These are phyloP conservation scores for Polymixis lichenea DNA, from an alignment of 2,888 invertebrate genomes.

Conservation along the genomic window DNA sequence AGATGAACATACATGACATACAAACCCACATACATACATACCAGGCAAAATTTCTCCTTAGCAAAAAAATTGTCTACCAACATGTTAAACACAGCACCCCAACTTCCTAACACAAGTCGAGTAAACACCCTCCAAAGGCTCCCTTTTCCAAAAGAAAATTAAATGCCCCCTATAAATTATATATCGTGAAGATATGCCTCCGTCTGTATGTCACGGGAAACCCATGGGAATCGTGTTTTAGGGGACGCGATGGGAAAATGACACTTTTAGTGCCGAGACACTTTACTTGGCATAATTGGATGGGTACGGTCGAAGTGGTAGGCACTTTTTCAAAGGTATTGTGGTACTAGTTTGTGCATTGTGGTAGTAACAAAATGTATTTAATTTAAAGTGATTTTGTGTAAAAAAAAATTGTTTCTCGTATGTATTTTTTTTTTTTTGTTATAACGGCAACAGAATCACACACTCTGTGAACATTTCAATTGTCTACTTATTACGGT, in stretches of 20 bases:
- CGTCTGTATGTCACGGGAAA: constrained; percentile 21
- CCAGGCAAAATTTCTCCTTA: too few species aligned
- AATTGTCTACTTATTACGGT: too few species aligned
- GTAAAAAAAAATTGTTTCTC: too few species aligned
- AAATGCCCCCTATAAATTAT: constrained; percentile 62
- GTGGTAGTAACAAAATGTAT: too few species aligned
- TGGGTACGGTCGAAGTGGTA: neutral
- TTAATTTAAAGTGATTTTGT: too few species aligned
- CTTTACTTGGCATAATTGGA: constrained; percentile 49
- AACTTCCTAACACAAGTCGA: neutral
- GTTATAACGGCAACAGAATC: too few species aligned
- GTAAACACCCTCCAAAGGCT: constrained; percentile 4
- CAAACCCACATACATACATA: too few species aligned
- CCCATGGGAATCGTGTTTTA: constrained; percentile 35
- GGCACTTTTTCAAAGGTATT: neutral
- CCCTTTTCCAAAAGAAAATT: constrained; percentile 51
- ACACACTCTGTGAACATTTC: too few species aligned
- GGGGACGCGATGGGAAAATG: constrained; percentile 31
- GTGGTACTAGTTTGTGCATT: neutral
- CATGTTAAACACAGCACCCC: constrained; percentile 3
- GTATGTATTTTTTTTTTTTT: too few species aligned
- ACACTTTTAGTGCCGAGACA: constrained; percentile 39
- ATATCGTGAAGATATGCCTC: constrained; percentile 36
- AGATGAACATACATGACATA: too few species aligned
- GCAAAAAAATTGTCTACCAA: neutral